Percentiles rank a stretch among this genome's conserved stretches.
phyloP scores from a whole-genome alignment of 2,113 vertebrate species.

The Ranitomeya imitator region DNA sequence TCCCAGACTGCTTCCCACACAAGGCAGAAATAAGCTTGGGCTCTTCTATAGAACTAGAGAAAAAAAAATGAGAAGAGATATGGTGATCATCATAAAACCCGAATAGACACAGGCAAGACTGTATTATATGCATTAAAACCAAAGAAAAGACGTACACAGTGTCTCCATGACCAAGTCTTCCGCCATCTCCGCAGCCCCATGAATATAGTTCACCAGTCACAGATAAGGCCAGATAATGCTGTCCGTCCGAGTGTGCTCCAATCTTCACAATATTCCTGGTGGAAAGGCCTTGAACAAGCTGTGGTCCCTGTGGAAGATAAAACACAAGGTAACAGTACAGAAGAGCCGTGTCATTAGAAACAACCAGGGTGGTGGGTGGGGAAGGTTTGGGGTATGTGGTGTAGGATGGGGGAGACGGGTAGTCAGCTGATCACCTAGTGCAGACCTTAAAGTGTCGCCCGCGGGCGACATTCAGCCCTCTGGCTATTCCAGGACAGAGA shows the following conservation, averaged over 20 bases:
- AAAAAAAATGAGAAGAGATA: neutral
- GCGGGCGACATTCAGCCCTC: no score
- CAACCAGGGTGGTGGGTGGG: no score
- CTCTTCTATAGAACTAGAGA: slow-evolving; percentile 88
- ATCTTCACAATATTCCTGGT: slow-evolving; percentile 93
- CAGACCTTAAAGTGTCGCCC: no score
- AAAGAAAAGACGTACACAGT: slow-evolving; percentile 82
- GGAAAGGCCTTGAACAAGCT: slow-evolving; percentile 87
- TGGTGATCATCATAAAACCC: neutral
- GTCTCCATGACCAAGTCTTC: slow-evolving; percentile 94
- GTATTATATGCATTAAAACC: neutral
- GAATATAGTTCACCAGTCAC: slow-evolving; percentile 94
- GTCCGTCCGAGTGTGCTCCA: slow-evolving; percentile 94
- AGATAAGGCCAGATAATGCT: slow-evolving; percentile 92
- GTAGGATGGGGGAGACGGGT: no score
- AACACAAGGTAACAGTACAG: neutral
- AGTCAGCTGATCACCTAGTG: no score
- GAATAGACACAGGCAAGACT: neutral
- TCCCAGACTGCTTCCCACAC: slow-evolving; percentile 89
- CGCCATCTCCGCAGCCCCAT: slow-evolving; percentile 97
- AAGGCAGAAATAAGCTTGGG: slow-evolving; percentile 87
- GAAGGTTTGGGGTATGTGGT: no score
- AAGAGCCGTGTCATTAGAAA: neutral
- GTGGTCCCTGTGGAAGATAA: slow-evolving; percentile 78
- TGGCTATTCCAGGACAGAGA: no score